Evolutionary conservation across 2,888 invertebrate genomes (phyloP).

Genomic region (Clanis bilineata): DNA sequence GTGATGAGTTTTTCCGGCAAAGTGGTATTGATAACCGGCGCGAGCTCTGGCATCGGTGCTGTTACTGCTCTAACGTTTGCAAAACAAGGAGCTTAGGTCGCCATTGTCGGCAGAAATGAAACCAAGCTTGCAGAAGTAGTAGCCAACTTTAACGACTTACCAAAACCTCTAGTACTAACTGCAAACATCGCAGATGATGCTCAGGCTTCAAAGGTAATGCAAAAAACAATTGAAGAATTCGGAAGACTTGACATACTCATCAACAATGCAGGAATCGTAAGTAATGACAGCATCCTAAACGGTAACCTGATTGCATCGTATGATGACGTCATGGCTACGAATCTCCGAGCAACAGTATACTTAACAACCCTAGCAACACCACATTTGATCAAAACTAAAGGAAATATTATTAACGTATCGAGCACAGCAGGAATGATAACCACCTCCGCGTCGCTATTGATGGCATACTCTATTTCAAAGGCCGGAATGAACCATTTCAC

Average conservation of each 20-base stretch:
- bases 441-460: neutral
- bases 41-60: conserved; percentile 3
- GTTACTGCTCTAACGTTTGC: neutral
- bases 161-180: neutral
- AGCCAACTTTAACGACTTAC: neutral
- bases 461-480: conserved; percentile 36
- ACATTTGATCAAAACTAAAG: conserved; percentile 40
- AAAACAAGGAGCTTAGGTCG: neutral
- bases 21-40: conserved; percentile 8
- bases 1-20: conserved; percentile 6
- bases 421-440: conserved; percentile 28
- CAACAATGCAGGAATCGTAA: conserved; percentile 2
- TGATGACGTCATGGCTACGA: conserved; percentile 26
- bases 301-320: conserved; percentile 21
- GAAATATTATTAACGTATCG: conserved; percentile 44
- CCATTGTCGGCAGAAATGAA: conserved; percentile 8
- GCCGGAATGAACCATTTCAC: conserved; percentile 43
- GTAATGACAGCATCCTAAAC: neutral
- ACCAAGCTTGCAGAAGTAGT: neutral
- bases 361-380: conserved; percentile 38
- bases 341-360: conserved; percentile 34
- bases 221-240: neutral
- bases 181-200: neutral
- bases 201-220: neutral
- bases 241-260: neutral